Evolutionary conservation across 2,888 invertebrate species (phyloP).

Genomic region (Nephrotoma appendiculata): DNA sequence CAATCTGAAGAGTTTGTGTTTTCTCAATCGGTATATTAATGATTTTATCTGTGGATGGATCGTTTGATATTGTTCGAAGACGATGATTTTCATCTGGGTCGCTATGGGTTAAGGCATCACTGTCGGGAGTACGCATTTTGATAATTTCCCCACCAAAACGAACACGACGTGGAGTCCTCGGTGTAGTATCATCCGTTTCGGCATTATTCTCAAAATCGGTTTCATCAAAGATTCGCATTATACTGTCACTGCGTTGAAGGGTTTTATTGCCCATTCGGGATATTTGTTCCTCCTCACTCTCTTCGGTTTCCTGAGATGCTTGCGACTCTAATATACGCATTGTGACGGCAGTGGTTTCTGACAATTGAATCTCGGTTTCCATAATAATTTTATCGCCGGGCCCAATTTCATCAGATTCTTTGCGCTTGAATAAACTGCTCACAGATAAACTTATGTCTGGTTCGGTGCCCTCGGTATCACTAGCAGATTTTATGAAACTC

Average conservation of each 20-base stretch:
- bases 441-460: neutral
- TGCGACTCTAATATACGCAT: slow-evolving; percentile 60
- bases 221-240: slow-evolving; percentile 45
- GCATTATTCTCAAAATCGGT: slow-evolving; percentile 21
- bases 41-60: neutral
- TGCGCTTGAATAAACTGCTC: neutral
- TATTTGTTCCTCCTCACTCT: slow-evolving; percentile 25
- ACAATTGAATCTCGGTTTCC: slow-evolving; percentile 71
- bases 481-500: neutral
- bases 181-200: slow-evolving; percentile 29
- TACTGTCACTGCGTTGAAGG: slow-evolving; percentile 22
- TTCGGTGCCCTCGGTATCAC: neutral
- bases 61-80: neutral
- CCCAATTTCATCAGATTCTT: slow-evolving; percentile 25
- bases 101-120: slow-evolving; percentile 50
- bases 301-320: slow-evolving; percentile 13
- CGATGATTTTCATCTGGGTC: slow-evolving; percentile 33
- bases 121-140: slow-evolving; percentile 73
- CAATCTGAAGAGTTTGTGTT: slow-evolving; percentile 14
- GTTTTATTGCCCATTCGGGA: slow-evolving; percentile 28
- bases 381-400: slow-evolving; percentile 53
- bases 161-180: slow-evolving; percentile 54
- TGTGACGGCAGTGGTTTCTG: slow-evolving; percentile 64
- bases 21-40: neutral
- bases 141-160: slow-evolving; percentile 78